Conservation (phyloP, 35 echinoderm and acorn worm genomes). For the Apostichopus japonicus region DNA sequence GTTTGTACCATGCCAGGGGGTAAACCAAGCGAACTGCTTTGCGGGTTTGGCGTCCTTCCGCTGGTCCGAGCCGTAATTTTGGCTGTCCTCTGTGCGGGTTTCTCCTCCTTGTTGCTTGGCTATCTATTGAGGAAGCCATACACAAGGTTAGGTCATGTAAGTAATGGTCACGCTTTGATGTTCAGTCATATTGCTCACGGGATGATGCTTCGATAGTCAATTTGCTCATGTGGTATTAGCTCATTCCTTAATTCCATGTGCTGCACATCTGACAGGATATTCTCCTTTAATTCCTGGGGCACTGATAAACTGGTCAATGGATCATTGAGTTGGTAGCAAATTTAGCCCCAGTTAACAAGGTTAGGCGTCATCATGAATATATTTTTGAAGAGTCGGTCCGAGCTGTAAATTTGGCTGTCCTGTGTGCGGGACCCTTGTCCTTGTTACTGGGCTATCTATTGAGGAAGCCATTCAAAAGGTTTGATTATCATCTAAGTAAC, state of each 20-base stretch:
- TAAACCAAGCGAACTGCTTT: conserved; percentile 69
- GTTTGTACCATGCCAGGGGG: conserved; percentile 76
- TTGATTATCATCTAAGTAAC: conserved; percentile 28
- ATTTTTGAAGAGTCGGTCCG: background rate
- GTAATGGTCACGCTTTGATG: background rate
- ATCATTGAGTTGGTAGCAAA: too few relatives aligned
- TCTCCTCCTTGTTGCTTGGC: conserved; percentile 27
- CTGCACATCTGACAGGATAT: too few relatives aligned
- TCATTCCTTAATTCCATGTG: too few relatives aligned
- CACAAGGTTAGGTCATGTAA: conserved; percentile 54
- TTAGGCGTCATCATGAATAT: too few relatives aligned
- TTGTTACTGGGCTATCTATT: conserved; percentile 35
- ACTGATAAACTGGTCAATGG: too few relatives aligned
- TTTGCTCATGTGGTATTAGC: too few relatives aligned
- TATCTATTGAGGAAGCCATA: conserved; percentile 48
- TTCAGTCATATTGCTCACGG: too few relatives aligned
- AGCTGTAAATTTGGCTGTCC: conserved; percentile 31
- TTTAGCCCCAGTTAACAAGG: too few relatives aligned
- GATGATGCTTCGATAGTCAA: too few relatives aligned
- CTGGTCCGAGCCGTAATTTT: conserved; percentile 35
- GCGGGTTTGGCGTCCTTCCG: conserved; percentile 33
- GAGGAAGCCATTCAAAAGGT: conserved; percentile 44
- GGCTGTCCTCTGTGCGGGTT: conserved; percentile 52
- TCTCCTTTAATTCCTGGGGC: too few relatives aligned
- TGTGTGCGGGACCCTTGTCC: conserved; percentile 41